Conservation (phyloP, 2,113 vertebrate genomes). For the Oxyruncus cristatus region DNA sequence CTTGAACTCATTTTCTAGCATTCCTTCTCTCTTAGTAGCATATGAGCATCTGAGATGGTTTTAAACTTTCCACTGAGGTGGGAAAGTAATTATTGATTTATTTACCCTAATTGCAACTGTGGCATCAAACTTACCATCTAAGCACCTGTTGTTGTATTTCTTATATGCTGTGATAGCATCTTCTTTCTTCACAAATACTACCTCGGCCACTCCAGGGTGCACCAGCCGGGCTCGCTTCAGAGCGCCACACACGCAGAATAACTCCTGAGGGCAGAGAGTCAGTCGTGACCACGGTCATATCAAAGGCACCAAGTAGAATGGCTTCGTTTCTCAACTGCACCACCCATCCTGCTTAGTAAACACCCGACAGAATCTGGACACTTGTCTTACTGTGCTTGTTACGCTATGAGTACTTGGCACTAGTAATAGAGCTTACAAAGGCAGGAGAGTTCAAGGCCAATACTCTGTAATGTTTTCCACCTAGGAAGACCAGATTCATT, state of each 20-base stretch:
- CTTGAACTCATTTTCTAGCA: background rate
- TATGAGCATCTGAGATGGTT: background rate
- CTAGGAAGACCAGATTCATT: background rate
- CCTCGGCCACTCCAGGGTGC: slow-evolving; percentile 93
- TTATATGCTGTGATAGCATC: slow-evolving; percentile 95
- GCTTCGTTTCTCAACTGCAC: background rate
- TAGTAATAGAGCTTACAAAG: background rate
- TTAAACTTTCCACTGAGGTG: background rate
- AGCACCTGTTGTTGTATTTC: slow-evolving; percentile 97
- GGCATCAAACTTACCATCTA: slow-evolving; percentile 84
- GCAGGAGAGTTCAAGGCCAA: background rate
- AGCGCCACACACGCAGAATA: slow-evolving; percentile 97
- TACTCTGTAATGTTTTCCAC: background rate
- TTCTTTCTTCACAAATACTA: slow-evolving; percentile 97
- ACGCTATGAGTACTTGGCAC: background rate
- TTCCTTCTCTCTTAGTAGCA: background rate
- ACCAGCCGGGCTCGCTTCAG: slow-evolving; percentile 92
- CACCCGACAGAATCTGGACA: background rate
- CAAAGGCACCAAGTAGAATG: background rate
- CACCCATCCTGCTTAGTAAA: background rate
- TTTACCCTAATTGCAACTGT: background rate
- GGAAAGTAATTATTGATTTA: background rate
- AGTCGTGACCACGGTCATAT: background rate
- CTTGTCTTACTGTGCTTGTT: background rate
- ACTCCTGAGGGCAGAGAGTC: slow-evolving; percentile 78